Conservation (phyloP, 2,797 vertebrate genomes). For the Dallia pectoralis region DNA sequence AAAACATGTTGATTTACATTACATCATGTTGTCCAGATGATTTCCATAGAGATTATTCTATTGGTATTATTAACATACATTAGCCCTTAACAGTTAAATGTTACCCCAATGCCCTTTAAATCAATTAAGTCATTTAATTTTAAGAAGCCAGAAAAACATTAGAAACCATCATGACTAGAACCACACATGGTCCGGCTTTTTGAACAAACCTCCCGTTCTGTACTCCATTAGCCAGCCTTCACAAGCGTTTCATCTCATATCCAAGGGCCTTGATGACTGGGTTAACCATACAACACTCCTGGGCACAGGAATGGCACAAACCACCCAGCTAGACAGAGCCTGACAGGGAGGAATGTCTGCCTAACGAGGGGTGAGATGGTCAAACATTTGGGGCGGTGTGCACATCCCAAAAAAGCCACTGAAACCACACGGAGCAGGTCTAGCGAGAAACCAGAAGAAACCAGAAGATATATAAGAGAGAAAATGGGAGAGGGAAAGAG, state of each 20-base stretch:
- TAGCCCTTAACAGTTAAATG: too few species aligned
- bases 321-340: neutral
- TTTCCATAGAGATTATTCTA: too few species aligned
- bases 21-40: too few species aligned
- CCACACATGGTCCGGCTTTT: neutral
- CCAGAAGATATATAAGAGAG: neutral
- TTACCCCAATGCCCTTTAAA: too few species aligned
- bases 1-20: too few species aligned
- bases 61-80: too few species aligned
- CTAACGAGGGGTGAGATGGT: neutral
- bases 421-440: neutral
- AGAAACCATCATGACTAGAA: too few species aligned
- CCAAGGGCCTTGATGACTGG: neutral
- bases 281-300: neutral
- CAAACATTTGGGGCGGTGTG: neutral
- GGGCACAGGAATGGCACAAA: neutral
- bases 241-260: too few species aligned
- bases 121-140: too few species aligned
- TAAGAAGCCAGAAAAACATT: too few species aligned
- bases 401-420: neutral
- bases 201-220: neutral
- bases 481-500: neutral
- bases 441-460: neutral
- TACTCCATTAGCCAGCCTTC: too few species aligned
- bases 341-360: neutral